Evolutionary conservation across 2,888 invertebrate genomes (phyloP).

Genomic region (Steinernema hermaphroditum): DNA sequence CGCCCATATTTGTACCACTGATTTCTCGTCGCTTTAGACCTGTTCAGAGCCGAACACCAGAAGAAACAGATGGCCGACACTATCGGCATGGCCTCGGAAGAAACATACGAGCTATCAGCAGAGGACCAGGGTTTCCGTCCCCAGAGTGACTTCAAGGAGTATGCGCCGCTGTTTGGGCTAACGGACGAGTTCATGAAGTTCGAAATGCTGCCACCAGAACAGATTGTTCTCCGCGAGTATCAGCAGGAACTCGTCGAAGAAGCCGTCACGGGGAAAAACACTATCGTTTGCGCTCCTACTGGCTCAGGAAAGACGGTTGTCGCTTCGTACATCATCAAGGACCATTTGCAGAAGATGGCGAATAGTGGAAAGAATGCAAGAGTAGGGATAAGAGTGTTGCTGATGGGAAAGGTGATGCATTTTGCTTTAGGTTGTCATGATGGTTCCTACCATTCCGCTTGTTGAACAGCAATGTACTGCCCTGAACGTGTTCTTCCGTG

Average conservation of each 20-base stretch:
- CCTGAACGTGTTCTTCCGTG: slow-evolving; percentile 40
- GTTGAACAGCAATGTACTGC: slow-evolving; percentile 66
- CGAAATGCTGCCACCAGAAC: background rate
- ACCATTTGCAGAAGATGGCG: slow-evolving; percentile 48
- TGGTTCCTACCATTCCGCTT: slow-evolving; percentile 66
- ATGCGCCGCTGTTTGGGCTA: too few species aligned
- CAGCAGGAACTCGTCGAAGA: slow-evolving; percentile 49
- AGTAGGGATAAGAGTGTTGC: too few species aligned
- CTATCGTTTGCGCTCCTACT: slow-evolving; percentile 68
- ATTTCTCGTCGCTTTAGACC: background rate
- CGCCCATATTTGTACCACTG: too few species aligned
- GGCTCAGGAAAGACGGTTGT: slow-evolving; percentile 68
- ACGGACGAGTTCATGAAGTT: too few species aligned
- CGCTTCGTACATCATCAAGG: slow-evolving; percentile 65
- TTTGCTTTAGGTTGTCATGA: slow-evolving; percentile 59
- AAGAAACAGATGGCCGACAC: background rate
- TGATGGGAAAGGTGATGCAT: background rate
- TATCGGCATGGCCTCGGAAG: slow-evolving; percentile 32
- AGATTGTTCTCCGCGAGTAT: slow-evolving; percentile 46
- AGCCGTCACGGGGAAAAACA: slow-evolving; percentile 58
- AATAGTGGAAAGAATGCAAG: slow-evolving; percentile 34
- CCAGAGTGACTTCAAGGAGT: too few species aligned
- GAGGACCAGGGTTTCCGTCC: background rate
- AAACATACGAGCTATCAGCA: slow-evolving; percentile 13
- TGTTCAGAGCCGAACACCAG: slow-evolving; percentile 7